These are phyloP conservation scores for Brachylomia viminalis DNA, from an alignment of 2,888 invertebrate genomes.

Conservation along the genomic window DNA sequence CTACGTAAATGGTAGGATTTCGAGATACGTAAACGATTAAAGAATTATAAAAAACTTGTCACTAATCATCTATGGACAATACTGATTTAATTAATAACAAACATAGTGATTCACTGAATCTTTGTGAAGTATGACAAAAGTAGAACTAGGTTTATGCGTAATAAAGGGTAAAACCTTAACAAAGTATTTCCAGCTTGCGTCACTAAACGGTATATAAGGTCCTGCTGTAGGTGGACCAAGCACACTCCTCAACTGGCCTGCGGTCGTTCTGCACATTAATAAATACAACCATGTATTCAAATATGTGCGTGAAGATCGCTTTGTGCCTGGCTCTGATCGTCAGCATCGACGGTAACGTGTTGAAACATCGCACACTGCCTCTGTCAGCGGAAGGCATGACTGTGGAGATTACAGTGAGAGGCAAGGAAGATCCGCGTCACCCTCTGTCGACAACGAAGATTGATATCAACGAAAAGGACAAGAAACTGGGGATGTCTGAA, in stretches of 20 bases:
- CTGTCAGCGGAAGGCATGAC: conserved; percentile 64
- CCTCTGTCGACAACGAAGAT: conserved; percentile 57
- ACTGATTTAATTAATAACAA: background rate
- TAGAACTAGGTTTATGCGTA: background rate
- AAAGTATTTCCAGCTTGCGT: conserved; percentile 21
- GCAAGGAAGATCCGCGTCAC: conserved; percentile 35
- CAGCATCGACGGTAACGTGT: conserved; percentile 59
- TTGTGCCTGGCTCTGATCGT: conserved; percentile 59
- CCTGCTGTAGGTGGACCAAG: background rate
- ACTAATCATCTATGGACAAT: background rate
- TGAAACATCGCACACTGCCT: conserved; percentile 50
- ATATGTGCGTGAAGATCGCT: conserved; percentile 59
- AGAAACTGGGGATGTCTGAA: conserved; percentile 43
- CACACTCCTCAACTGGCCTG: conserved; percentile 37
- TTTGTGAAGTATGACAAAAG: conserved; percentile 3
- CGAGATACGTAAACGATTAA: background rate
- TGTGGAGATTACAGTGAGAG: conserved; percentile 63
- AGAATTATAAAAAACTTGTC: background rate
- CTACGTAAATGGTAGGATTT: background rate
- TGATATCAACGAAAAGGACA: conserved; percentile 45
- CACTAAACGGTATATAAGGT: conserved; percentile 45
- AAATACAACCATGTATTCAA: conserved; percentile 61
- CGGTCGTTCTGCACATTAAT: conserved; percentile 46
- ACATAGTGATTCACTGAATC: conserved; percentile 21
- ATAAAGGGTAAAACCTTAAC: background rate